phyloP scores from a whole-genome alignment of 2,113 vertebrate genomes.

The Zapus hudsonius region DNA sequence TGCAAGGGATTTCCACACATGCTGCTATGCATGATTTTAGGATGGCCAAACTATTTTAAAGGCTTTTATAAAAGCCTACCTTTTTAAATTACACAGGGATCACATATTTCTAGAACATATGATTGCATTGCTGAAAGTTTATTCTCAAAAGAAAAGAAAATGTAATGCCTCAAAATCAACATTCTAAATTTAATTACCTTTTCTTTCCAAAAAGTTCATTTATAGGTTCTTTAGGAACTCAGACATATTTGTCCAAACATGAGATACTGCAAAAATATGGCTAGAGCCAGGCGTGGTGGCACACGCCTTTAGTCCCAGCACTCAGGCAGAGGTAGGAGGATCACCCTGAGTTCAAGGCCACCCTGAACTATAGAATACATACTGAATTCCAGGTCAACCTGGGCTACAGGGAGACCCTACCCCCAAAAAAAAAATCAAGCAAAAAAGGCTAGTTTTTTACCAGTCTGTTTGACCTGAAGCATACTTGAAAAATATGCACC shows the following conservation, averaged over 20 bases:
- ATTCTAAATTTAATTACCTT: conserved; percentile 45
- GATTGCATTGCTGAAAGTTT: conserved; percentile 44
- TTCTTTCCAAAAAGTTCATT: conserved; percentile 44
- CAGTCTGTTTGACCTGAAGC: conserved; percentile 1
- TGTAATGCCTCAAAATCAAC: conserved; percentile 31
- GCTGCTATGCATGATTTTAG: conserved; percentile 31
- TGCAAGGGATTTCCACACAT: conserved; percentile 26
- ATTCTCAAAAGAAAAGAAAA: conserved; percentile 55
- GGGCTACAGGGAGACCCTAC: no score
- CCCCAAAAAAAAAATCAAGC: no score
- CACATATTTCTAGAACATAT: conserved; percentile 19
- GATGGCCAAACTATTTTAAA: conserved; percentile 44
- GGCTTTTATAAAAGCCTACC: conserved; percentile 21
- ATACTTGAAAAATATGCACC: conserved; percentile 23
- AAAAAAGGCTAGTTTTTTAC: conserved; percentile 41
- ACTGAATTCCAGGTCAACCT: no score
- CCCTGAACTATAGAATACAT: no score
- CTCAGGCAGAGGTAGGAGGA: no score
- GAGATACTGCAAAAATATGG: not conserved
- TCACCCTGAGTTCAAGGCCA: no score
- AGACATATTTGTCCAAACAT: conserved; percentile 5
- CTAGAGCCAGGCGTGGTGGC: no score
- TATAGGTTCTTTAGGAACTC: conserved; percentile 52
- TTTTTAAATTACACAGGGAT: conserved; percentile 43
- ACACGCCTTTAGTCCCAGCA: no score